These are phyloP conservation scores for Aporophyla nigra DNA, from an alignment of 2,888 invertebrate species.

Conservation along the genomic window DNA sequence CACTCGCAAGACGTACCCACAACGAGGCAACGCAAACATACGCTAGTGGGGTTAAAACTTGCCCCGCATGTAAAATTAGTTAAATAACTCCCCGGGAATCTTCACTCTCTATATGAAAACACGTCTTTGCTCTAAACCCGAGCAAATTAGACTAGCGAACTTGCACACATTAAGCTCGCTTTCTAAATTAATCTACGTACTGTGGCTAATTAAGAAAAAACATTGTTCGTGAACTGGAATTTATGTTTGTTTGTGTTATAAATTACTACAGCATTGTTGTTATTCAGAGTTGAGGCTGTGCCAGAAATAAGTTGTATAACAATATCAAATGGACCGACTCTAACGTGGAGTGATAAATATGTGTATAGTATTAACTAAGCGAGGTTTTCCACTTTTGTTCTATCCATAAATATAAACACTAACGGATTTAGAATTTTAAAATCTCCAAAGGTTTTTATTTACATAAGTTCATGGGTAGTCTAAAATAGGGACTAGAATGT, in stretches of 20 bases:
- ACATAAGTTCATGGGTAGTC: background rate
- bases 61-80: conserved; percentile 87
- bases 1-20: conserved; percentile 70
- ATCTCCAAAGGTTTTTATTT: background rate
- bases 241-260: conserved; percentile 69
- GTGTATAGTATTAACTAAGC: background rate
- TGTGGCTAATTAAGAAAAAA: conserved; percentile 83
- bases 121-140: conserved; percentile 88
- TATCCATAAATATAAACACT: background rate
- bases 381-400: background rate
- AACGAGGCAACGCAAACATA: conserved; percentile 82
- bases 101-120: conserved; percentile 83
- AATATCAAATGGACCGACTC: conserved; percentile 27
- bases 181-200: conserved; percentile 85
- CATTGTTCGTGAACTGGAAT: conserved; percentile 75
- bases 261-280: conserved; percentile 62
- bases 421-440: background rate
- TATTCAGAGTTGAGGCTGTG: conserved; percentile 56
- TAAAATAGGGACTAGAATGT: background rate
- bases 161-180: conserved; percentile 81
- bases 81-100: conserved; percentile 85
- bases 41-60: conserved; percentile 85
- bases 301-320: conserved; percentile 42
- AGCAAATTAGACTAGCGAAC: conserved; percentile 83
- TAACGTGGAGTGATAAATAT: conserved; percentile 8